Conservation (phyloP, 2,888 invertebrate species). For the Caenorhabditis auriculariae region DNA sequence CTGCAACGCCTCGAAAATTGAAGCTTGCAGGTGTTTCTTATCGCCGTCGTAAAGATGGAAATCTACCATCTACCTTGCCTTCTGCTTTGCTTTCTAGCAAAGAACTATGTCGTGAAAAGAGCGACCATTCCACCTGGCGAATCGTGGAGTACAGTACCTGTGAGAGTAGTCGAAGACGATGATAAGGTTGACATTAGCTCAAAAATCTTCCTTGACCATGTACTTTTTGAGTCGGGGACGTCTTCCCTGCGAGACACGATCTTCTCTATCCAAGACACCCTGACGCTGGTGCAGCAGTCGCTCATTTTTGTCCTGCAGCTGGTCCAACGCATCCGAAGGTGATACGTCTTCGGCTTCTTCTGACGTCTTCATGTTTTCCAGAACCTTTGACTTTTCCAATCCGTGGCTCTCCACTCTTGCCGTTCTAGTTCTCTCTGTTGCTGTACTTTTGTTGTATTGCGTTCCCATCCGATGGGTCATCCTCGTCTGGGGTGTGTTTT, state of each 20-base stretch:
- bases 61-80: no score
- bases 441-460: constrained; percentile 79
- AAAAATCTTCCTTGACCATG: no score
- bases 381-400: constrained; percentile 93
- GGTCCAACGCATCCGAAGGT: constrained; percentile 92
- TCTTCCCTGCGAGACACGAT: constrained; percentile 66
- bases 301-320: constrained; percentile 91
- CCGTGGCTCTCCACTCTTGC: constrained; percentile 93
- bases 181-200: no score
- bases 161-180: no score
- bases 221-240: no score
- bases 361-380: constrained; percentile 68
- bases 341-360: background rate
- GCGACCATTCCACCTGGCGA: background rate
- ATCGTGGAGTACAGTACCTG: no score
- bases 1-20: no score
- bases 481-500: constrained; percentile 80
- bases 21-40: no score
- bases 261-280: constrained; percentile 89
- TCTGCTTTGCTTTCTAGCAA: background rate
- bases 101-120: constrained; percentile 5
- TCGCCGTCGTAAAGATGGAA: no score
- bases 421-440: constrained; percentile 76
- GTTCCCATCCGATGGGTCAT: constrained; percentile 86
- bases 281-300: constrained; percentile 91